Evolutionary conservation across 2,113 vertebrate species (phyloP).

Genomic region (Trogon melanurus): DNA sequence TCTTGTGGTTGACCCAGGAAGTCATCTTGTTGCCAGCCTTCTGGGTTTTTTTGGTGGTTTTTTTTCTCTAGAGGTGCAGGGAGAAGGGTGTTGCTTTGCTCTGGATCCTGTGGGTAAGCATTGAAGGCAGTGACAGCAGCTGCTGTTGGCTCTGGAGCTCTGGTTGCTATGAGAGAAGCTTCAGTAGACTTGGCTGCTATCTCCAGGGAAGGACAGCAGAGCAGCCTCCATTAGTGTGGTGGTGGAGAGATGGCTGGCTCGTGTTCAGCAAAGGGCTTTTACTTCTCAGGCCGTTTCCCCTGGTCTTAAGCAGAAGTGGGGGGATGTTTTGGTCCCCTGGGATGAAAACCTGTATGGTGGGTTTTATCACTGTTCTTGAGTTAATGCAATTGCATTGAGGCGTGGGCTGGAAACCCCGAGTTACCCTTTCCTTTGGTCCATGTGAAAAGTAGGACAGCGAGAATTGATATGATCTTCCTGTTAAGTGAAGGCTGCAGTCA

Average conservation of each 20-base stretch:
- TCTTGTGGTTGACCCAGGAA: slow-evolving; percentile 62
- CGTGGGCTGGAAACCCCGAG: slow-evolving; percentile 12
- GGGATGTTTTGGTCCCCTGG: background rate
- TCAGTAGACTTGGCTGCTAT: slow-evolving; percentile 83
- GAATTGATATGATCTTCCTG: slow-evolving; percentile 61
- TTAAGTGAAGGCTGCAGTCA: slow-evolving; percentile 29
- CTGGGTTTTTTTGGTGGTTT: background rate
- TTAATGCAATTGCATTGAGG: slow-evolving; percentile 24
- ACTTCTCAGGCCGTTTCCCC: slow-evolving; percentile 35
- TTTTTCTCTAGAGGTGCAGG: slow-evolving; percentile 60
- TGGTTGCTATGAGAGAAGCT: slow-evolving; percentile 88
- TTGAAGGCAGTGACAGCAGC: slow-evolving; percentile 79
- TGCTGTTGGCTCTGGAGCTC: slow-evolving; percentile 80
- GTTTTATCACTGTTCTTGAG: background rate
- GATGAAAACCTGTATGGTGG: background rate
- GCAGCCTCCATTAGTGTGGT: slow-evolving; percentile 83
- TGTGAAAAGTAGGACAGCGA: slow-evolving; percentile 48
- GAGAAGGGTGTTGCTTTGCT: slow-evolving; percentile 75
- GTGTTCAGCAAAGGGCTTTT: slow-evolving; percentile 26
- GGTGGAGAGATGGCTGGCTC: slow-evolving; percentile 73
- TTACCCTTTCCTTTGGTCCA: slow-evolving; percentile 24
- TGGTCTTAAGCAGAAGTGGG: background rate
- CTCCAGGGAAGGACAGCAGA: slow-evolving; percentile 84
- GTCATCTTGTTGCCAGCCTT: slow-evolving; percentile 47
- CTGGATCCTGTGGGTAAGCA: slow-evolving; percentile 77